These are phyloP conservation scores for Merodon equestris DNA, from an alignment of 2,888 invertebrate species.

Conservation along the genomic window DNA sequence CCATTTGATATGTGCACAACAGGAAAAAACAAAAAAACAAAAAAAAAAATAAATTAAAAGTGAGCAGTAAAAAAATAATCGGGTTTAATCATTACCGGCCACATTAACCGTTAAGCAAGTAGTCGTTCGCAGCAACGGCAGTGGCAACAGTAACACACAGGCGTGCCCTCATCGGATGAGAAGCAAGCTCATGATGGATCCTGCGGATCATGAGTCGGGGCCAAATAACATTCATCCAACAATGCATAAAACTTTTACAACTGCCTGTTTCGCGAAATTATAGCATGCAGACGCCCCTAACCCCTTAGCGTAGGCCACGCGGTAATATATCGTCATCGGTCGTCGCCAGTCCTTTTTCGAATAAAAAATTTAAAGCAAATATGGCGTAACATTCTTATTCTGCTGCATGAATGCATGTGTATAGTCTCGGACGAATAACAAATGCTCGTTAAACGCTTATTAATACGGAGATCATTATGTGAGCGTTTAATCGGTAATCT, in stretches of 20 bases:
- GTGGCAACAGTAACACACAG: conserved; percentile 12
- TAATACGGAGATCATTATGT: conserved; percentile 56
- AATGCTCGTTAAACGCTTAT: conserved; percentile 58
- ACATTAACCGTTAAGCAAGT: conserved; percentile 59
- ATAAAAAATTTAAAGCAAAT: conserved; percentile 57
- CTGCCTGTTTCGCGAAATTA: conserved; percentile 50
- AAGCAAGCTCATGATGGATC: conserved; percentile 37
- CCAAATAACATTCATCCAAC: conserved; percentile 43
- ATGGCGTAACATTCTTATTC: conserved; percentile 32
- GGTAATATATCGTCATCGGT: conserved; percentile 43
- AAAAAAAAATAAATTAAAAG: conserved; percentile 57
- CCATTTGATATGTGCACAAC: conserved; percentile 47
- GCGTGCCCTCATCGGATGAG: neutral
- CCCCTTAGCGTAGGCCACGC: conserved; percentile 16
- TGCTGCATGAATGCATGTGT: conserved; percentile 5
- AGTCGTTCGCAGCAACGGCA: conserved; percentile 32
- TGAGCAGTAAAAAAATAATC: conserved; percentile 37
- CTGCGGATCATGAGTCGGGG: conserved; percentile 30
- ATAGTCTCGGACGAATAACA: conserved; percentile 1
- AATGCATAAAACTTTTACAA: conserved; percentile 59
- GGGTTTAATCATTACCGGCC: conserved; percentile 56
- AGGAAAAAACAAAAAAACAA: conserved; percentile 53
- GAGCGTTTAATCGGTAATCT: conserved; percentile 54
- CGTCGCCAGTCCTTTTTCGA: conserved; percentile 52
- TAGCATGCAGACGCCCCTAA: neutral